Evolutionary conservation across 2,113 vertebrate genomes (phyloP).

Genomic region (Procapra przewalskii): DNA sequence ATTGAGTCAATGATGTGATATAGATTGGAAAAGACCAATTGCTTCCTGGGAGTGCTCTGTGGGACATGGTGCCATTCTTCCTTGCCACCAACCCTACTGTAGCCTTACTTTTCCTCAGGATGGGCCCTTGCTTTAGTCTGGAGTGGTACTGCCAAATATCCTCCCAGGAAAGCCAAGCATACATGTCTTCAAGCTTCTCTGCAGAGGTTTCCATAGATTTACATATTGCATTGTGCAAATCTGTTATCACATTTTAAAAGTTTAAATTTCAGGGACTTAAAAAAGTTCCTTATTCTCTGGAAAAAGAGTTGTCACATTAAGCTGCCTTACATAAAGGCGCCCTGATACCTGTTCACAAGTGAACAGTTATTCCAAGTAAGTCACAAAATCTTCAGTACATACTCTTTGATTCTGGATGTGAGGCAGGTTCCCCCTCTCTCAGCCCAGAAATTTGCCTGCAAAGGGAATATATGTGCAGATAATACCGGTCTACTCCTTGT

Average conservation of each 20-base stretch:
- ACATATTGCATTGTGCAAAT: background rate
- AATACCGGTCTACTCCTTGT: background rate
- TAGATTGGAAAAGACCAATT: background rate
- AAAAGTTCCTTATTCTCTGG: background rate
- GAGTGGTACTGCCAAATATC: background rate
- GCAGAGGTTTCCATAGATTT: constrained; percentile 9
- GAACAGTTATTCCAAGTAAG: constrained; percentile 4
- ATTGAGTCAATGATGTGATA: background rate
- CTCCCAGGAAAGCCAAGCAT: background rate
- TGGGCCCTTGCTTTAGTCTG: background rate
- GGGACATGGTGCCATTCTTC: background rate
- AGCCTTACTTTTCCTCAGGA: background rate
- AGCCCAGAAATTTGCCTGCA: background rate
- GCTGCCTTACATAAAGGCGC: background rate
- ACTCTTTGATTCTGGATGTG: background rate
- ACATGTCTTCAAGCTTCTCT: background rate
- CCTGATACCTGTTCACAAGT: background rate
- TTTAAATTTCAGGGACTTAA: constrained; percentile 10
- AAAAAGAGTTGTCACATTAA: background rate
- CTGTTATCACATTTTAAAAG: constrained; percentile 19
- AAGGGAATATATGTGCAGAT: background rate
- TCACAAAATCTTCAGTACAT: background rate
- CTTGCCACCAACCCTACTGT: background rate
- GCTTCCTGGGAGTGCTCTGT: background rate
- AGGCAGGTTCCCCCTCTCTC: background rate